These are phyloP conservation scores for Drosophila virilis DNA, from an alignment of 1,140 invertebrate species.

Conservation along the genomic window DNA sequence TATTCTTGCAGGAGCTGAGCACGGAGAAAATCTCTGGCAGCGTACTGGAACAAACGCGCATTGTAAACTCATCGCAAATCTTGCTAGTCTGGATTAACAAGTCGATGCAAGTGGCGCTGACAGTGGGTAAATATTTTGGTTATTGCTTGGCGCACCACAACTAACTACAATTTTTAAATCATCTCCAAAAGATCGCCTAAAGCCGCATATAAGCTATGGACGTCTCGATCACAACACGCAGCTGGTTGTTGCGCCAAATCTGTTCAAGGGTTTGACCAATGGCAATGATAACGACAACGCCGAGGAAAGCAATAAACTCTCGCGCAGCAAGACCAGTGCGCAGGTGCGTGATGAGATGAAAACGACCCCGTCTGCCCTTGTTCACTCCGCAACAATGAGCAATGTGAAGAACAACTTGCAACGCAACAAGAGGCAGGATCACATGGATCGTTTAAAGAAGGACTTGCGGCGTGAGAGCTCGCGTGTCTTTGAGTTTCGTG, in stretches of 20 bases:
- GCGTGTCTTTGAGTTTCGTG: slow-evolving; percentile 73
- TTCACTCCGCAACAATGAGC: slow-evolving; percentile 65
- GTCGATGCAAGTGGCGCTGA: slow-evolving; percentile 84
- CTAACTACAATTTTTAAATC: slow-evolving; percentile 3
- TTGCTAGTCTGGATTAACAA: slow-evolving; percentile 85
- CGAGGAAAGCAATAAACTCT: slow-evolving; percentile 43
- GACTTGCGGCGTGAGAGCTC: slow-evolving; percentile 72
- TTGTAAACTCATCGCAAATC: slow-evolving; percentile 84
- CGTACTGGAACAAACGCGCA: slow-evolving; percentile 85
- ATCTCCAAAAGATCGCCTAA: slow-evolving; percentile 66
- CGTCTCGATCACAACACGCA: slow-evolving; percentile 81
- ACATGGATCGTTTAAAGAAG: slow-evolving; percentile 76
- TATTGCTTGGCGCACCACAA: background rate
- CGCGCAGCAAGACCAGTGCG: slow-evolving; percentile 69
- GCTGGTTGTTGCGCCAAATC: slow-evolving; percentile 77
- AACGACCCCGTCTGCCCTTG: slow-evolving; percentile 20
- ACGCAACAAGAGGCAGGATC: slow-evolving; percentile 70
- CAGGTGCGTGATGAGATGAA: slow-evolving; percentile 53
- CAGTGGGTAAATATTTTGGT: slow-evolving; percentile 83
- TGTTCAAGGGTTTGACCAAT: slow-evolving; percentile 70
- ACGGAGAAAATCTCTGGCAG: slow-evolving; percentile 85
- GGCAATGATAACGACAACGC: slow-evolving; percentile 33
- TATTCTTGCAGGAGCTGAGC: slow-evolving; percentile 83
- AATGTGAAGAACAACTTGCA: slow-evolving; percentile 65
- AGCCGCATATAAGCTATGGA: slow-evolving; percentile 72